Percentiles rank a stretch among this genome's conserved stretches.
Conservation (phyloP, 2,888 invertebrate species). For the Ophonus ardosiacus region DNA sequence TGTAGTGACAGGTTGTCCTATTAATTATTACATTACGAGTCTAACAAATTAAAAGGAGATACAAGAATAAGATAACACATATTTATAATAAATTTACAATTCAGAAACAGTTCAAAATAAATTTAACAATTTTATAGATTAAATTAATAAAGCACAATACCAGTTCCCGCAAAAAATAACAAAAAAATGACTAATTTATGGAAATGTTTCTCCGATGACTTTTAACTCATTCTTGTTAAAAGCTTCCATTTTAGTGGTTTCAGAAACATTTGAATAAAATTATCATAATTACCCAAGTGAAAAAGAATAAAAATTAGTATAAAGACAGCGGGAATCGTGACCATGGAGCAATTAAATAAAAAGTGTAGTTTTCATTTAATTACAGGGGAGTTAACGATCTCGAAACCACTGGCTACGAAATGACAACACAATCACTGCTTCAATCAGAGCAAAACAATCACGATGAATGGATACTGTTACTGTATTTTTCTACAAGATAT, state of each 20-base stretch:
- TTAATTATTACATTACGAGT: slow-evolving; percentile 14
- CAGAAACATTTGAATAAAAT: slow-evolving; percentile 10
- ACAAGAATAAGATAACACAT: slow-evolving; percentile 8
- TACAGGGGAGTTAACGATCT: slow-evolving; percentile 19
- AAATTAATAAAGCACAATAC: slow-evolving; percentile 15
- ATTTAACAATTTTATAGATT: slow-evolving; percentile 11
- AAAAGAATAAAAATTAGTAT: slow-evolving; percentile 26
- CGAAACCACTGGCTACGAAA: slow-evolving; percentile 10
- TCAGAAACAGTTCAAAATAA: slow-evolving; percentile 30
- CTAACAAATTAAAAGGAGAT: slow-evolving; percentile 22
- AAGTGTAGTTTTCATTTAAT: slow-evolving; percentile 42
- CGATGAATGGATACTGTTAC: not conserved
- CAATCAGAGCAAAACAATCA: slow-evolving; percentile 24
- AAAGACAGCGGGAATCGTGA: slow-evolving; percentile 5
- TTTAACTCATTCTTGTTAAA: slow-evolving; percentile 26
- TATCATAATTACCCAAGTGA: slow-evolving; percentile 37
- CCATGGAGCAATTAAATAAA: slow-evolving; percentile 31
- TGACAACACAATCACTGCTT: slow-evolving; percentile 1
- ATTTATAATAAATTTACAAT: slow-evolving; percentile 41
- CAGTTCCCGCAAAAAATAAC: not conserved
- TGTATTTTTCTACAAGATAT: too few relatives aligned
- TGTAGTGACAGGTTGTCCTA: not conserved
- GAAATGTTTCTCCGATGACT: slow-evolving; percentile 16
- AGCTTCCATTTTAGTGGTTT: slow-evolving; percentile 16
- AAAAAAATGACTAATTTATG: slow-evolving; percentile 35